Evolutionary conservation across 2,888 invertebrate species (phyloP).

Genomic region (Ochropleura plecta): DNA sequence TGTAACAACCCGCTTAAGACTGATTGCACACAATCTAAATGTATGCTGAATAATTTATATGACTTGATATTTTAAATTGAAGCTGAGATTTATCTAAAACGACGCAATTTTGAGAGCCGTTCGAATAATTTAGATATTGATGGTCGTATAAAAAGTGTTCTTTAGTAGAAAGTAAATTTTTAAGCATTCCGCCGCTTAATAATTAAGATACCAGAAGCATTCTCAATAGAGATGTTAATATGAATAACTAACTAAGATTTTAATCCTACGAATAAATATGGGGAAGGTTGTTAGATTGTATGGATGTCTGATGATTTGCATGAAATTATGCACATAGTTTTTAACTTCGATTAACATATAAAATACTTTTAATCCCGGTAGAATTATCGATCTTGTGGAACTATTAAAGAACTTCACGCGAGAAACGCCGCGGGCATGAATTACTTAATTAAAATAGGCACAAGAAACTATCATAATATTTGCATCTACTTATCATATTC

Average conservation of each 20-base stretch:
- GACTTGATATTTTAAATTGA: conserved; percentile 29
- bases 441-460: too few relatives aligned
- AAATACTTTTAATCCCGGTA: too few relatives aligned
- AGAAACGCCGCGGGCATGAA: too few relatives aligned
- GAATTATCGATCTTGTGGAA: too few relatives aligned
- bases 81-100: conserved; percentile 49
- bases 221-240: neutral
- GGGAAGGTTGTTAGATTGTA: too few relatives aligned
- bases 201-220: neutral
- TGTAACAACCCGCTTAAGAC: conserved; percentile 6
- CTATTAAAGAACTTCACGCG: too few relatives aligned
- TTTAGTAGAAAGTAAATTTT: neutral
- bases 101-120: conserved; percentile 29
- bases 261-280: neutral
- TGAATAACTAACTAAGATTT: neutral
- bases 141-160: neutral
- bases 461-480: too few relatives aligned
- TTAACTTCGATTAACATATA: too few relatives aligned
- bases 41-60: conserved; percentile 24
- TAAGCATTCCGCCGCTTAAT: neutral
- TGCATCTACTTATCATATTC: too few relatives aligned
- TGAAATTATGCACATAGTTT: too few relatives aligned
- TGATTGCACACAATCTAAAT: conserved; percentile 39
- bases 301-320: too few relatives aligned
- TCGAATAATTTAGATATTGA: conserved; percentile 32